These are phyloP conservation scores for Heliconius himera DNA, from an alignment of 1,140 invertebrate species.

Conservation along the genomic window DNA sequence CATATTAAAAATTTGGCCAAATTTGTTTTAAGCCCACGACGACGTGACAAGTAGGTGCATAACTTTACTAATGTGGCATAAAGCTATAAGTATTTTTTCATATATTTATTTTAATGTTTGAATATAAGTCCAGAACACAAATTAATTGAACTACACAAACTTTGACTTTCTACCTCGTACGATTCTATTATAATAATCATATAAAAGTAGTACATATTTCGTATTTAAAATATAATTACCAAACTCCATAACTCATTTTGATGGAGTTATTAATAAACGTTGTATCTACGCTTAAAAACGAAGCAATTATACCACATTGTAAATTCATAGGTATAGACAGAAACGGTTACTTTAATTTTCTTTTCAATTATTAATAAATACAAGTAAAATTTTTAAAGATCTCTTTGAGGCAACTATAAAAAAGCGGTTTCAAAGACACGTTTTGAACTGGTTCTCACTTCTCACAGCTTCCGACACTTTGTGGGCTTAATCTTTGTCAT, in stretches of 20 bases:
- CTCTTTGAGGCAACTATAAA: not conserved
- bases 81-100: too few relatives aligned
- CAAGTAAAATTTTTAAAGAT: not conserved
- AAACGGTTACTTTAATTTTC: not conserved
- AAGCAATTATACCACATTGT: constrained; percentile 1
- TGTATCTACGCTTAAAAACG: not conserved
- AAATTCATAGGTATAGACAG: not conserved
- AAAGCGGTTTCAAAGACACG: not conserved
- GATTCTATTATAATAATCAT: not conserved
- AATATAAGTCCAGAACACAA: too few relatives aligned
- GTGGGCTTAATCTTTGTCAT: constrained; percentile 13
- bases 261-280: not conserved
- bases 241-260: not conserved
- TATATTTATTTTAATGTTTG: too few relatives aligned
- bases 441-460: constrained; percentile 8
- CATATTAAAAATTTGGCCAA: too few relatives aligned
- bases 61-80: too few relatives aligned
- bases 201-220: not conserved
- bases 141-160: not conserved
- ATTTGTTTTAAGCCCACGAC: too few relatives aligned
- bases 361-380: not conserved
- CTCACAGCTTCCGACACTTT: constrained; percentile 10
- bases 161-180: not conserved
- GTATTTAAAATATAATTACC: not conserved
- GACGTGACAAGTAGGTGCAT: too few relatives aligned